Evolutionary conservation across 2,797 vertebrate genomes (phyloP).

Genomic region (Semaprochilodus insignis): DNA sequence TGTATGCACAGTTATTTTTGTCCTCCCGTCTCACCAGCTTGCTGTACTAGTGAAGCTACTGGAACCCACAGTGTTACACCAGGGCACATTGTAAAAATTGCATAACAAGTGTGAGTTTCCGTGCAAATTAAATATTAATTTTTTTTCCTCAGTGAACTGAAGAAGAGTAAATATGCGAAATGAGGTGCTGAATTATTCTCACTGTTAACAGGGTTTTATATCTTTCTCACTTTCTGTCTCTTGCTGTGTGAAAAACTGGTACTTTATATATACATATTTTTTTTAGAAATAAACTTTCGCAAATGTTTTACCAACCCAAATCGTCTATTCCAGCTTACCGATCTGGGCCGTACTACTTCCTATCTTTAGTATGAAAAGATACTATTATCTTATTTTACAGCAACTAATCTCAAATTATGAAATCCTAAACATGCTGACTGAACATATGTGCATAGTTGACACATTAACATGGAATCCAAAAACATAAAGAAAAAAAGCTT

Average conservation of each 20-base stretch:
- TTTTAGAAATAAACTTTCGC: not conserved
- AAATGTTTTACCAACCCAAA: not conserved
- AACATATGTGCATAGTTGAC: too few species aligned
- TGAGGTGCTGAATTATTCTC: slow-evolving; percentile 37
- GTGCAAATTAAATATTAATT: slow-evolving; percentile 32
- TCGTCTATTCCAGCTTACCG: not conserved
- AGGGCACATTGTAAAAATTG: slow-evolving; percentile 9
- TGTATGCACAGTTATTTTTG: not conserved
- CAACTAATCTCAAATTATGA: too few species aligned
- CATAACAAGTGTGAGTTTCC: slow-evolving; percentile 17
- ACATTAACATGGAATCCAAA: too few species aligned
- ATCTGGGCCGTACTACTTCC: not conserved
- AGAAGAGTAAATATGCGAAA: slow-evolving; percentile 15
- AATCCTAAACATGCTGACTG: too few species aligned
- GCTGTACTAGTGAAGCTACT: not conserved
- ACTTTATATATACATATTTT: too few species aligned
- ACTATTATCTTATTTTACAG: too few species aligned
- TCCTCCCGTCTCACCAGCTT: not conserved
- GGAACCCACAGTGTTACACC: not conserved
- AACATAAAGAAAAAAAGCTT: too few species aligned
- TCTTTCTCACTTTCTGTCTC: not conserved
- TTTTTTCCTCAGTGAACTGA: not conserved
- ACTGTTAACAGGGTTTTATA: slow-evolving; percentile 6
- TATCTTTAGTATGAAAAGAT: too few species aligned
- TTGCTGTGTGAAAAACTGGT: not conserved